Percentiles rank a stretch among this genome's conserved stretches.
These are phyloP conservation scores for Trypoxylon attenuatum DNA, from an alignment of 2,888 invertebrate species.

Conservation along the genomic window DNA sequence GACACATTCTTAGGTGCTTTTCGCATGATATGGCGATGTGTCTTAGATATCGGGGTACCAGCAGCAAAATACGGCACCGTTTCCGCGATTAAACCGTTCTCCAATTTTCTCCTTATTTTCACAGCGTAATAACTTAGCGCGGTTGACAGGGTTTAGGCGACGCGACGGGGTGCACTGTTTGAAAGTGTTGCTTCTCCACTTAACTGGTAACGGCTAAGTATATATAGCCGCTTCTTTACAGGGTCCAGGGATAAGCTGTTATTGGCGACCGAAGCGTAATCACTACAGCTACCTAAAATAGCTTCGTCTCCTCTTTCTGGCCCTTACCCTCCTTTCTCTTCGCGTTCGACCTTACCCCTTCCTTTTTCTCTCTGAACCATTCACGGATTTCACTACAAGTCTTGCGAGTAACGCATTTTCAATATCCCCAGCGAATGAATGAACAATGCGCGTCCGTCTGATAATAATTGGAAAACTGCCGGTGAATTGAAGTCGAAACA, in stretches of 20 bases:
- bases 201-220: slow-evolving; percentile 37
- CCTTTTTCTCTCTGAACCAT: too few species aligned
- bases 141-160: slow-evolving; percentile 36
- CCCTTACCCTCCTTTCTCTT: slow-evolving; percentile 22
- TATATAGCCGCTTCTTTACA: slow-evolving; percentile 41
- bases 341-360: slow-evolving; percentile 26
- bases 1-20: too few species aligned
- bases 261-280: slow-evolving; percentile 58
- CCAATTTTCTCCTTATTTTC: slow-evolving; percentile 61
- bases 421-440: slow-evolving; percentile 5
- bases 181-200: slow-evolving; percentile 9
- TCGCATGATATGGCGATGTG: too few species aligned
- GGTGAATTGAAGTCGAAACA: too few species aligned
- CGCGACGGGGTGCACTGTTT: background rate
- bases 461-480: too few species aligned
- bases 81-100: slow-evolving; percentile 52
- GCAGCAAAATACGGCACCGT: slow-evolving; percentile 47
- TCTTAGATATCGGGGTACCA: slow-evolving; percentile 25
- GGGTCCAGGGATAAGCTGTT: slow-evolving; percentile 48
- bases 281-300: slow-evolving; percentile 53
- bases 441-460: too few species aligned
- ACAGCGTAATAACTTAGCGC: slow-evolving; percentile 52
- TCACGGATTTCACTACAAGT: too few species aligned
- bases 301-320: slow-evolving; percentile 38
- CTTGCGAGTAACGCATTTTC: slow-evolving; percentile 26